These are phyloP conservation scores for Scalopus aquaticus DNA, from an alignment of 2,113 vertebrate species.

Conservation along the genomic window DNA sequence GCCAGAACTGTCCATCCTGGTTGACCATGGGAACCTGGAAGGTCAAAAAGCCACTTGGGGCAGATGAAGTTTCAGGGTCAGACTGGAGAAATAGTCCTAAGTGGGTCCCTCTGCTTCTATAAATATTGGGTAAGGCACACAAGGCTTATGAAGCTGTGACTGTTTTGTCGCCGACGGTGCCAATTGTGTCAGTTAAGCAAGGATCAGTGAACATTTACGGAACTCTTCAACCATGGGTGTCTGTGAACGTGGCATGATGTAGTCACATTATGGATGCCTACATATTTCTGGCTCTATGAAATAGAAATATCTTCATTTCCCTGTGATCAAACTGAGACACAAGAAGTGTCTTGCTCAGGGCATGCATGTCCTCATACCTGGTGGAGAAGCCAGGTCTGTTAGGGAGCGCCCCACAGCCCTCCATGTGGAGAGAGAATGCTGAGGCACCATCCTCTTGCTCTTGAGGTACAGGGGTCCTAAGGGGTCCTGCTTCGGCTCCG, in stretches of 20 bases:
- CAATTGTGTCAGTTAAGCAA: background rate
- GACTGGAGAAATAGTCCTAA: background rate
- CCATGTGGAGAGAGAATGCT: background rate
- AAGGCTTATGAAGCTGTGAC: background rate
- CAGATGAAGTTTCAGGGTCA: background rate
- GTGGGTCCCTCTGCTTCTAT: background rate
- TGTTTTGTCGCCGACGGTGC: background rate
- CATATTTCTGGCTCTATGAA: background rate
- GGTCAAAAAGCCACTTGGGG: background rate
- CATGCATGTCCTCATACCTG: background rate
- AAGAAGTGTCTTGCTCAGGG: background rate
- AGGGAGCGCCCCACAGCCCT: background rate
- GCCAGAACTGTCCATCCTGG: background rate
- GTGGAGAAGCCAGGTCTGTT: background rate
- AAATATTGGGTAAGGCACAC: background rate
- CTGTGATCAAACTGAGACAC: background rate
- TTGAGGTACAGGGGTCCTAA: background rate
- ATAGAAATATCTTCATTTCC: background rate
- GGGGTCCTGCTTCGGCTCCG: fast-evolving
- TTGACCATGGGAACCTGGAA: background rate
- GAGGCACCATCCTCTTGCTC: background rate
- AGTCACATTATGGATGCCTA: background rate
- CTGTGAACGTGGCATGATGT: background rate
- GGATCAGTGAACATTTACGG: background rate
- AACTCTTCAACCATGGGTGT: background rate